Evolutionary conservation across 2,888 invertebrate species (phyloP), one percentile per base, ranked within the genome.

Genomic region (Drosophila antonietae): DNA sequence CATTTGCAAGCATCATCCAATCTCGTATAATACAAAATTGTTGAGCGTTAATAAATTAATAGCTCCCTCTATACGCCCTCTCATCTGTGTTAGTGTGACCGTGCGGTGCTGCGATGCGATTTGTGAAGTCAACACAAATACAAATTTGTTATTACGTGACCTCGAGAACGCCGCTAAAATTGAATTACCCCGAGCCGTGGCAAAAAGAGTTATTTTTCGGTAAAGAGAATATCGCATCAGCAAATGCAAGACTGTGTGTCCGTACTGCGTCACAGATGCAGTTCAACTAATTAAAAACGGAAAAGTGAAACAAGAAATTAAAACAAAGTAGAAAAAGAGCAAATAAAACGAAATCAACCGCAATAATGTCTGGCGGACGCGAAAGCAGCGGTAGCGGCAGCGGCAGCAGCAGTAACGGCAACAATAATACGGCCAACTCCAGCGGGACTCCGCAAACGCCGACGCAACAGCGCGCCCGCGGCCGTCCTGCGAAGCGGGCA

Each of bases 401-500:
- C 66, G 77, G 80, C 75, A 66, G 70, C 52, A 68, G 77, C 68
- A 68, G 66, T 47, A 68, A 37, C 12, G 53, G 78, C 65, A 69
- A 86, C 62, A 77, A 76, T 77, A 77, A 76, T 77, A 62, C 83
- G 78, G 51, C 81, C 74, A 63, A 60, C 39, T 15, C 57, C 47
- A 49, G 44, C 43, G 51, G 43, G 65, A 68, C 58, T 78, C 59
- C 64, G 64, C 67, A 74, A 76, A 73, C 89, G 44, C 83, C 80
- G 46, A 66, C 80, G 8, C 80, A 72, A 35, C 91, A 90, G 59
- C 80, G 92, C 49, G 91, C 91, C 51, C 91, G 92, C 18, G 97
- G 97, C 72, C 95, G 97, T 88, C 97, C 97, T 67, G 96, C 97
- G 15, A 97, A 97, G 93, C 95, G 95, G 82, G 90, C 92, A 10